A percentile compares a stretch with the other conserved stretches of the same genome.
phyloP scores from a whole-genome alignment of 2,113 vertebrate genomes.

The Eptatretus burgeri region DNA sequence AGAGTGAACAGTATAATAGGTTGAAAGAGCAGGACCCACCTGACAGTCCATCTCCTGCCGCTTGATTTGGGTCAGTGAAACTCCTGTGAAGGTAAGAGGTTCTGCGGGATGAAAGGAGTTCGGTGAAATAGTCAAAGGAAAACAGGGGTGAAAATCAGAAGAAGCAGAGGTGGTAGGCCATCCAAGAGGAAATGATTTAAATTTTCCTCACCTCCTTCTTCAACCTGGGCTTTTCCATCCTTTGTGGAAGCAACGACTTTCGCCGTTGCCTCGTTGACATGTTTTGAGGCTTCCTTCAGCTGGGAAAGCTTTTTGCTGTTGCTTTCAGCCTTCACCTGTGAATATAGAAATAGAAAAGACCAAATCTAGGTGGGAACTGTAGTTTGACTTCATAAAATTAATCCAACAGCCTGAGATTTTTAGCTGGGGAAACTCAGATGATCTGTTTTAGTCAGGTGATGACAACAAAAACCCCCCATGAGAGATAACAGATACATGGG shows the following conservation, averaged over 20 bases:
- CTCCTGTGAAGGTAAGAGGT: conserved; percentile 73
- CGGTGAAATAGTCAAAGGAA: neutral
- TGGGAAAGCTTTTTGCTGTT: conserved; percentile 44
- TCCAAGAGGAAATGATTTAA: neutral
- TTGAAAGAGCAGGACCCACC: conserved; percentile 17
- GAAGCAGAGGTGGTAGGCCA: too few species aligned
- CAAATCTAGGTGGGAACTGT: neutral
- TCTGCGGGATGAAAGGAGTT: conserved; percentile 22
- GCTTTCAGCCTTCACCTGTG: conserved; percentile 77
- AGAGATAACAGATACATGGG: too few species aligned
- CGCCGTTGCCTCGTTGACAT: conserved; percentile 57
- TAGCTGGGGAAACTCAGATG: too few species aligned
- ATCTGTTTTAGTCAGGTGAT: too few species aligned
- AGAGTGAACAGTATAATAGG: too few species aligned
- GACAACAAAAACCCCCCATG: too few species aligned
- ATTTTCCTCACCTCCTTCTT: conserved; percentile 35
- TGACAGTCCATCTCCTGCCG: conserved; percentile 88
- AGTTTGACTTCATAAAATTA: too few species aligned
- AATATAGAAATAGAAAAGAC: neutral
- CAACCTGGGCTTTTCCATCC: conserved; percentile 55
- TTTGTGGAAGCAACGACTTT: conserved; percentile 64
- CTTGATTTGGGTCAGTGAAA: conserved; percentile 87
- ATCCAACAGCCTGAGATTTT: too few species aligned
- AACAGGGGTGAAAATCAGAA: too few species aligned
- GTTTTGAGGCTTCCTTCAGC: conserved; percentile 48